Percentiles rank a stretch among this genome's conserved stretches.
phyloP scores from a whole-genome alignment of 2,797 vertebrate genomes.

The Falco biarmicus region DNA sequence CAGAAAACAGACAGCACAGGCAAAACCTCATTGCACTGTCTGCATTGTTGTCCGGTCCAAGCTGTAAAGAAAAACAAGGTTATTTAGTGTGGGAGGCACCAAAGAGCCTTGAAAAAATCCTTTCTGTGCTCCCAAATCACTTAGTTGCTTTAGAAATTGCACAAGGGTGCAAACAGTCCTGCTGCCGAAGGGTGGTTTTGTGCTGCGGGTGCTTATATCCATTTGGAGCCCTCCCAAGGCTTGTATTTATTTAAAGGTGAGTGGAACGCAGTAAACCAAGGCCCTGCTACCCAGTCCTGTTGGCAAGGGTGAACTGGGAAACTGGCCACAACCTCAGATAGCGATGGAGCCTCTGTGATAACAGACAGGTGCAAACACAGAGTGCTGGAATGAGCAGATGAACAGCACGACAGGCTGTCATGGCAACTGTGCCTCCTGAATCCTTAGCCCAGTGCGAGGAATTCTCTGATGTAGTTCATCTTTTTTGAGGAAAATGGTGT shows the following conservation, averaged over 20 bases:
- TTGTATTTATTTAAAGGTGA: neutral
- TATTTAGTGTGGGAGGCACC: neutral
- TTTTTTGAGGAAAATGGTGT: neutral
- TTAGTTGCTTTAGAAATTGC: neutral
- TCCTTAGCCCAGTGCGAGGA: neutral
- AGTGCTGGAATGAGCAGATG: neutral
- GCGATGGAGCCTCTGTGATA: neutral
- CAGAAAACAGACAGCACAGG: neutral
- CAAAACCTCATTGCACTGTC: neutral
- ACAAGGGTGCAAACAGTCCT: neutral
- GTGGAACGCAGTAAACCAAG: neutral
- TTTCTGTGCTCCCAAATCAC: neutral
- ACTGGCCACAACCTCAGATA: neutral
- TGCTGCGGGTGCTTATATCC: neutral
- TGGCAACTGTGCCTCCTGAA: constrained; percentile 5
- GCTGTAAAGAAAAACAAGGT: neutral
- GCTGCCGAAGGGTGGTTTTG: neutral
- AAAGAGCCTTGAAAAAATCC: neutral
- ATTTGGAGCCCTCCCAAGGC: neutral
- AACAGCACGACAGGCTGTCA: neutral
- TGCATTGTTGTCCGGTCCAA: neutral
- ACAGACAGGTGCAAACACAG: neutral
- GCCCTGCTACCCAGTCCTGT: fast-evolving
- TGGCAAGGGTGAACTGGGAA: neutral
- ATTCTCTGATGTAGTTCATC: neutral